A percentile compares a stretch with the other conserved stretches of the same genome.
These are phyloP conservation scores for Sprattus sprattus DNA, from an alignment of 2,113 vertebrate genomes.

Conservation along the genomic window DNA sequence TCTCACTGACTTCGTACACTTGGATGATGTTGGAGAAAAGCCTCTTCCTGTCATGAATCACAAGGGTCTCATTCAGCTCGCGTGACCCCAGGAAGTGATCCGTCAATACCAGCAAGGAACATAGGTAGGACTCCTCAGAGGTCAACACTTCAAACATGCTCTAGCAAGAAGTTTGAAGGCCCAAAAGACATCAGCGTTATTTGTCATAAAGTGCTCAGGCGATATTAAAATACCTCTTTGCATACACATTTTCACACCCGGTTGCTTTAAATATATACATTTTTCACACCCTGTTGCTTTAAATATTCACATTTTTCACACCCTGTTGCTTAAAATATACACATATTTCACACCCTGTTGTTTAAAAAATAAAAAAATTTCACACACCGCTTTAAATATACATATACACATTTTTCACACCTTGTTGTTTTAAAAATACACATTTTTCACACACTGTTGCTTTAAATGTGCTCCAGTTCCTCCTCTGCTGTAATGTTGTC, in stretches of 20 bases:
- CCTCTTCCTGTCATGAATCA: conserved; percentile 71
- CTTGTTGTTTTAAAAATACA: no score
- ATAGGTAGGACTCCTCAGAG: conserved; percentile 75
- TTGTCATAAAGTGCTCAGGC: not conserved
- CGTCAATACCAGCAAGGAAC: conserved; percentile 68
- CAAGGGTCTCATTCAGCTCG: conserved; percentile 66
- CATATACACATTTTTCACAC: not conserved
- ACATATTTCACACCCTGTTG: not conserved
- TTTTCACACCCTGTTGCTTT: no score
- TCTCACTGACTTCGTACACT: conserved; percentile 73
- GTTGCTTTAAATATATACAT: no score
- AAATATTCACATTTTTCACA: no score
- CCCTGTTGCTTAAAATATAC: not conserved
- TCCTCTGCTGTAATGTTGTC: not conserved
- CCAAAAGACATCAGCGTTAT: not conserved
- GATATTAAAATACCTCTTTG: not conserved
- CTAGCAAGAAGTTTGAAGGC: conserved; percentile 48
- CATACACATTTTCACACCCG: not conserved
- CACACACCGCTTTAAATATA: no score
- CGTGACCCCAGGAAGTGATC: conserved; percentile 74
- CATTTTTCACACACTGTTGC: no score
- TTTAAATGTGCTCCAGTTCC: not conserved
- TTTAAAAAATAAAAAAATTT: no score
- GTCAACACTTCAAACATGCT: conserved; percentile 80
- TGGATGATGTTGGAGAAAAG: conserved; percentile 77